Conservation (phyloP, 2,113 vertebrate genomes). For the Nycticorax nycticorax region DNA sequence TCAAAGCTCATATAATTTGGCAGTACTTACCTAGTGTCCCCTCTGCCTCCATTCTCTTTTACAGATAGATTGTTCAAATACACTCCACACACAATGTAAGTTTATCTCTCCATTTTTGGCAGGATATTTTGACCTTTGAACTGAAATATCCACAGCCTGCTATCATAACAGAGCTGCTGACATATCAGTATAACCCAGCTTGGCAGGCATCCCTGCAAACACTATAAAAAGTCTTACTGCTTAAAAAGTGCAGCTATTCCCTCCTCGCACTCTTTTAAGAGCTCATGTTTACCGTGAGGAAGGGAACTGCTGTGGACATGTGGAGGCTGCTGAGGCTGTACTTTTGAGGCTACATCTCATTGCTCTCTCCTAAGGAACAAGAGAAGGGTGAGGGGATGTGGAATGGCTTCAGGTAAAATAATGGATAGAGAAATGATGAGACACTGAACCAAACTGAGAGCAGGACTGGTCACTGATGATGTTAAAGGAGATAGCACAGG, state of each 20-base stretch:
- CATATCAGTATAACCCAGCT: conserved; percentile 16
- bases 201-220: conserved; percentile 25
- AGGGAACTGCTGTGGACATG: background rate
- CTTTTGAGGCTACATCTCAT: background rate
- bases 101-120: conserved; percentile 2
- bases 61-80: background rate
- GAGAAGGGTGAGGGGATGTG: background rate
- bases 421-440: background rate
- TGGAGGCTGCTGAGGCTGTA: background rate
- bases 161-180: conserved; percentile 33
- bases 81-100: background rate
- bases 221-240: background rate
- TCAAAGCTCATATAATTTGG: background rate
- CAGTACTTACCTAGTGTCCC: background rate
- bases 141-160: conserved; percentile 28
- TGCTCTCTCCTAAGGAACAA: background rate
- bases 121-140: conserved; percentile 45
- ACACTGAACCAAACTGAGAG: background rate
- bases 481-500: background rate
- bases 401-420: background rate
- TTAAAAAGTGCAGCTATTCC: background rate
- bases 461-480: background rate
- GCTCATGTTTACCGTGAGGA: background rate
- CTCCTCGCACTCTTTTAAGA: background rate
- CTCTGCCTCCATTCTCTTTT: background rate